phyloP scores from a whole-genome alignment of 2,113 vertebrate genomes.

The Centropristis striata region DNA sequence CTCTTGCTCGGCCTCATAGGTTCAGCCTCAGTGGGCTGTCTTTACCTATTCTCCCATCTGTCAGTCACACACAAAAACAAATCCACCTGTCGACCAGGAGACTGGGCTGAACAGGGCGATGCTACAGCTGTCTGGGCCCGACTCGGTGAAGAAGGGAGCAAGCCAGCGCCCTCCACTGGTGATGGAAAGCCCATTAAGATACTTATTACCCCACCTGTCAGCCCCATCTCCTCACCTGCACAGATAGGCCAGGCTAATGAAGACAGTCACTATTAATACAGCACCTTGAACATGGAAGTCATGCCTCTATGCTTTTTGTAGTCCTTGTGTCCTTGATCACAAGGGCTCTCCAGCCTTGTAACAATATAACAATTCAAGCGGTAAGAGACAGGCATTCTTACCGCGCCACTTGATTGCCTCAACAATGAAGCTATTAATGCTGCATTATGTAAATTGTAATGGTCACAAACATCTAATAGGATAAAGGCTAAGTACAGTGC shows the following conservation, averaged over 20 bases:
- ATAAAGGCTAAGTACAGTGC: slow-evolving; percentile 81
- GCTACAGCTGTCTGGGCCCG: slow-evolving; percentile 77
- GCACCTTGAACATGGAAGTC: slow-evolving; percentile 65
- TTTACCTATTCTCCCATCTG: slow-evolving; percentile 84
- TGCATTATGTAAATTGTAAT: slow-evolving; percentile 83
- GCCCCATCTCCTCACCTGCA: slow-evolving; percentile 68
- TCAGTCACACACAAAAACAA: slow-evolving; percentile 85
- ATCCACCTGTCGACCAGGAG: slow-evolving; percentile 83
- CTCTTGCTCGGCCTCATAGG: slow-evolving; percentile 74
- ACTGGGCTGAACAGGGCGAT: slow-evolving; percentile 66
- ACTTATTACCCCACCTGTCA: slow-evolving; percentile 79
- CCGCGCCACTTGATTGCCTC: slow-evolving; percentile 72
- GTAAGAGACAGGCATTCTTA: slow-evolving; percentile 68
- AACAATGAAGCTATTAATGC: slow-evolving; percentile 80
- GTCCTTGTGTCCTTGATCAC: slow-evolving; percentile 75
- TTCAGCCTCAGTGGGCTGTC: slow-evolving; percentile 86
- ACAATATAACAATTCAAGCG: slow-evolving; percentile 69
- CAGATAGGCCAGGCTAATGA: slow-evolving; percentile 68
- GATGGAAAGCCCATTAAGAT: slow-evolving; percentile 80
- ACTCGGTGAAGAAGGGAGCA: slow-evolving; percentile 44
- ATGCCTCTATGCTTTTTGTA: slow-evolving; percentile 72
- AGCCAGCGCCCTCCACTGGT: slow-evolving; percentile 81
- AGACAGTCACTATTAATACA: slow-evolving; percentile 71
- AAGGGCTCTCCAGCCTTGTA: slow-evolving; percentile 65
- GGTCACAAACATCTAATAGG: slow-evolving; percentile 82